Conservation (phyloP, 1,140 invertebrate genomes). For the Catajapyx aquilonaris region DNA sequence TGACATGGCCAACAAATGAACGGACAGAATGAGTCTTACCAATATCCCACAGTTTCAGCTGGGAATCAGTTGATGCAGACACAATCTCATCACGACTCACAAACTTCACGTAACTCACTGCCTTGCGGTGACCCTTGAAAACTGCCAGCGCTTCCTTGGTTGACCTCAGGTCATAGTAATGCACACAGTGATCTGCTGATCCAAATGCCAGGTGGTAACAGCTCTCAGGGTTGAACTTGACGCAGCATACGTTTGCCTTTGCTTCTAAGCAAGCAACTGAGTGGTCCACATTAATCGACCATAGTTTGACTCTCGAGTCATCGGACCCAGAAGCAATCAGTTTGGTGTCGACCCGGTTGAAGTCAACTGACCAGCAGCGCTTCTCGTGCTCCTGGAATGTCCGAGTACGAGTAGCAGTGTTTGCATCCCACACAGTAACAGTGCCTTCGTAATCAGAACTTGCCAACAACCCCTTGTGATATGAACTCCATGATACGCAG, state of each 20-base stretch:
- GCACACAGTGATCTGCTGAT: conserved; percentile 89
- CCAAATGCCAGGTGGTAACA: conserved; percentile 78
- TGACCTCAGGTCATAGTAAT: conserved; percentile 86
- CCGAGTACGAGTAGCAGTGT: conserved; percentile 47
- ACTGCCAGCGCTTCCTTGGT: conserved; percentile 59
- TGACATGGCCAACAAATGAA: conserved; percentile 80
- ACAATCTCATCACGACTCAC: conserved; percentile 74
- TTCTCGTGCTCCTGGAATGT: conserved; percentile 83
- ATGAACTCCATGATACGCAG: conserved; percentile 85
- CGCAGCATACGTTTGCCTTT: conserved; percentile 89
- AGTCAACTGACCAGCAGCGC: conserved; percentile 90
- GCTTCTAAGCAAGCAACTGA: conserved; percentile 73
- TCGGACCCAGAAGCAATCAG: conserved; percentile 85
- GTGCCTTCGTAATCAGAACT: conserved; percentile 93
- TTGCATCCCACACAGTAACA: conserved; percentile 83
- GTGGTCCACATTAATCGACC: conserved; percentile 70
- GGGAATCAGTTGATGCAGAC: conserved; percentile 86
- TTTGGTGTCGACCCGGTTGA: conserved; percentile 77
- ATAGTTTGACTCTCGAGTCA: conserved; percentile 84
- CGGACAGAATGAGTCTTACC: conserved; percentile 56
- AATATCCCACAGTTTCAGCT: conserved; percentile 83
- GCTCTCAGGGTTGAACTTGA: conserved; percentile 82
- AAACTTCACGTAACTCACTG: conserved; percentile 92
- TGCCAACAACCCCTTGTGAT: conserved; percentile 70
- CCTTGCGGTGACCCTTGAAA: conserved; percentile 83